Evolutionary conservation across 2,797 vertebrate genomes (phyloP).

Genomic region (Naso thynnoides): DNA sequence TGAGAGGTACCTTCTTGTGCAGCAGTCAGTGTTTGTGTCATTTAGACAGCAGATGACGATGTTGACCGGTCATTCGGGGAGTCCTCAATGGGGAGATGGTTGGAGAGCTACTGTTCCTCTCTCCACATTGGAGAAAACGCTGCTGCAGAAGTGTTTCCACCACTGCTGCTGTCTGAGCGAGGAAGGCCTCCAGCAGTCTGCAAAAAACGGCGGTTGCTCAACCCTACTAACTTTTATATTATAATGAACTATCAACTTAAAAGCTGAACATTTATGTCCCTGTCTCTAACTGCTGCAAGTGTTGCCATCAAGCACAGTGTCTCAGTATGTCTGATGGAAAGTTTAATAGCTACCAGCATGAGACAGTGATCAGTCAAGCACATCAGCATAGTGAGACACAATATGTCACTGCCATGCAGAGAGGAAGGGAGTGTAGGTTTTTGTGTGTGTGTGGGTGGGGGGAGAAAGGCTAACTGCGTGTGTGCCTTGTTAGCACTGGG

Average conservation of each 20-base stretch:
- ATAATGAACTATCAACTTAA: slow-evolving; percentile 23
- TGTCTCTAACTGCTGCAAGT: slow-evolving; percentile 41
- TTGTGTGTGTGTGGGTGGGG: slow-evolving; percentile 17
- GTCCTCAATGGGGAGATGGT: no score
- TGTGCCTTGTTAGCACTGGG: slow-evolving; percentile 64
- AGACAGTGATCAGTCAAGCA: slow-evolving; percentile 73
- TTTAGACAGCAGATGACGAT: no score
- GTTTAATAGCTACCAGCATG: slow-evolving; percentile 76
- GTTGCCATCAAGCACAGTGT: slow-evolving; percentile 53
- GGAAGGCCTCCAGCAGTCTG: no score
- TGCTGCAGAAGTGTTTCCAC: no score
- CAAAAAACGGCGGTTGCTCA: no score
- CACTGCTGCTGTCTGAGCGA: no score
- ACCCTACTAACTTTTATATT: slow-evolving; percentile 18
- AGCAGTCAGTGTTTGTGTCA: no score
- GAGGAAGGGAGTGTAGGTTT: slow-evolving; percentile 1
- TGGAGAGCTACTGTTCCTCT: no score
- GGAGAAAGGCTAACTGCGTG: slow-evolving; percentile 13
- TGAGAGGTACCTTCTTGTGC: no score
- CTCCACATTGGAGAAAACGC: no score
- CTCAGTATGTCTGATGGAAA: slow-evolving; percentile 67
- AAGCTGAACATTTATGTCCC: slow-evolving; percentile 38
- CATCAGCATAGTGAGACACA: slow-evolving; percentile 74
- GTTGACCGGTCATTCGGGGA: no score
- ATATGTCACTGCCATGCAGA: slow-evolving; percentile 72